Evolutionary conservation across 2,797 vertebrate species (phyloP).

Genomic region (Eutrigla gurnardus): DNA sequence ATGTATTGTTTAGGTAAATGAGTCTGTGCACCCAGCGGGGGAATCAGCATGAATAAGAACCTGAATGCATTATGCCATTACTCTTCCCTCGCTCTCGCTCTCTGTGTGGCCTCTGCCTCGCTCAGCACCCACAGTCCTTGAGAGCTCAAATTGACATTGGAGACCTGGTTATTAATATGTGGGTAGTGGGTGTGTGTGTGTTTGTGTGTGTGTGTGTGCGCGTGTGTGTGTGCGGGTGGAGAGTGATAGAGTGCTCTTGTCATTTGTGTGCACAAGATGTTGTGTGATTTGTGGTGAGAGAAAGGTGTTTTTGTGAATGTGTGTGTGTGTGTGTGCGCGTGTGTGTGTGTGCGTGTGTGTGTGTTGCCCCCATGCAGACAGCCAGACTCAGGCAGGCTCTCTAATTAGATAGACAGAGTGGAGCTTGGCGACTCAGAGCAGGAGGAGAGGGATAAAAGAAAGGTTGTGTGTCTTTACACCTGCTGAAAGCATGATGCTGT

Average conservation of each 20-base stretch:
- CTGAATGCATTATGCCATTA: conserved; percentile 74
- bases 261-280: conserved; percentile 46
- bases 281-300: conserved; percentile 60
- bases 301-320: conserved; percentile 42
- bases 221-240: not conserved
- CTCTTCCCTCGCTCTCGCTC: conserved; percentile 53
- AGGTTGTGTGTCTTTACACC: conserved; percentile 65
- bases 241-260: conserved; percentile 64
- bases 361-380: conserved; percentile 52
- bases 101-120: conserved; percentile 67
- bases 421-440: conserved; percentile 49
- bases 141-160: conserved; percentile 81
- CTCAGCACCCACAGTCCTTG: conserved; percentile 79
- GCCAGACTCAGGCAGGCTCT: conserved; percentile 59
- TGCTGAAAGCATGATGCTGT: conserved; percentile 57
- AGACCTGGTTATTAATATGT: conserved; percentile 77
- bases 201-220: not conserved
- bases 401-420: conserved; percentile 78
- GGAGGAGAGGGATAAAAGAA: conserved; percentile 69
- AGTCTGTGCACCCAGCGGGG: conserved; percentile 72
- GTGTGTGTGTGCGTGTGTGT: conserved; percentile 16
- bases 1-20: conserved; percentile 82
- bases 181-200: conserved; percentile 45
- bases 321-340: conserved; percentile 4
- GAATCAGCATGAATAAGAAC: conserved; percentile 79